Evolutionary conservation across 2,888 invertebrate species (phyloP).

Genomic region (Tortricodes alternella): DNA sequence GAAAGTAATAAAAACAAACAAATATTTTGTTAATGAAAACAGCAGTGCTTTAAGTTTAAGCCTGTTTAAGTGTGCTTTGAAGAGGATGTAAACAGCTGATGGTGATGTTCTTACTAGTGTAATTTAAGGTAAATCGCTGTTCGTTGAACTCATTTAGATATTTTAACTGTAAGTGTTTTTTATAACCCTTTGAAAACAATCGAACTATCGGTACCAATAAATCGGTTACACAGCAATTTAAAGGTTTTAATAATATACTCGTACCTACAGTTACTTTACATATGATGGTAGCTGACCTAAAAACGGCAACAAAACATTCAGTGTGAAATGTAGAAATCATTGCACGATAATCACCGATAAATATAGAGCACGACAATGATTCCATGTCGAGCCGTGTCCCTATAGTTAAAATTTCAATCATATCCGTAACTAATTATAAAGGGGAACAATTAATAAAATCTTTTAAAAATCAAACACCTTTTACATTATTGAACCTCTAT

Average conservation of each 20-base stretch:
- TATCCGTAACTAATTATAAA: too few species aligned
- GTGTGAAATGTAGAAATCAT: too few species aligned
- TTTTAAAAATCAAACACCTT: too few species aligned
- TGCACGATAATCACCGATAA: background rate
- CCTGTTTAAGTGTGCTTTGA: slow-evolving; percentile 62
- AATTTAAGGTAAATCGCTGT: slow-evolving; percentile 5
- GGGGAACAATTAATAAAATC: too few species aligned
- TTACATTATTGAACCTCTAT: too few species aligned
- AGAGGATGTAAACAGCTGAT: slow-evolving; percentile 45
- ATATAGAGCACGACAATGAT: background rate
- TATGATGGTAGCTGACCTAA: background rate
- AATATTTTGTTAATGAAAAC: slow-evolving; percentile 52
- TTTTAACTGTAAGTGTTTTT: background rate
- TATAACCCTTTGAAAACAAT: background rate
- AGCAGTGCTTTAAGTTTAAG: slow-evolving; percentile 45
- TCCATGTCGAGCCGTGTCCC: too few species aligned
- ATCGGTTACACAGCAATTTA: too few species aligned
- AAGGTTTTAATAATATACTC: too few species aligned
- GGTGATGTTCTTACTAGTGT: slow-evolving; percentile 4
- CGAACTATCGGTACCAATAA: too few species aligned
- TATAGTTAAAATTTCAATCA: too few species aligned
- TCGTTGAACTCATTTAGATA: background rate
- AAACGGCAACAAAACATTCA: background rate
- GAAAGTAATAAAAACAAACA: slow-evolving; percentile 47
- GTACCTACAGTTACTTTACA: background rate